These are phyloP conservation scores for Hemistola chrysoprasaria DNA, from an alignment of 2,888 invertebrate genomes.

Conservation along the genomic window DNA sequence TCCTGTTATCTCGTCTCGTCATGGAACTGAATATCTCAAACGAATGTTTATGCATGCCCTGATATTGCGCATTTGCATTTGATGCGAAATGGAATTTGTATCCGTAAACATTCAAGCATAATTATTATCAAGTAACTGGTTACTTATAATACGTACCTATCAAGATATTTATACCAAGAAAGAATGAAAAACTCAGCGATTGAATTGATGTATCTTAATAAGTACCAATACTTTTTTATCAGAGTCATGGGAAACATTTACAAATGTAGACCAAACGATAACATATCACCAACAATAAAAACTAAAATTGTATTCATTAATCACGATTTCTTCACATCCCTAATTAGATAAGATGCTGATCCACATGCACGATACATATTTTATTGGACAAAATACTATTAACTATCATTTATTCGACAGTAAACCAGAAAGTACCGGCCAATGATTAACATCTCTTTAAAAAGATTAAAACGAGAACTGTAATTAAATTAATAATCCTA, in stretches of 20 bases:
- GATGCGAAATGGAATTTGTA: conserved; percentile 12
- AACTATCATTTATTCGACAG: conserved; percentile 33
- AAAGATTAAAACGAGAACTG: conserved; percentile 29
- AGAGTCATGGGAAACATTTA: not conserved
- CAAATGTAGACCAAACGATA: not conserved
- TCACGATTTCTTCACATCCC: conserved; percentile 17
- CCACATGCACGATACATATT: conserved; percentile 24
- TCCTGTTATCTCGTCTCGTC: conserved; percentile 4
- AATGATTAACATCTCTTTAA: conserved; percentile 40
- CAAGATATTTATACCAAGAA: no score
- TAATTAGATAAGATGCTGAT: conserved; percentile 26
- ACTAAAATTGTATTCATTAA: conserved; percentile 14
- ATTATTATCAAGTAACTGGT: no score
- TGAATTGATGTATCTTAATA: no score
- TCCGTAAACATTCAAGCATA: conserved; percentile 1
- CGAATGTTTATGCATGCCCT: conserved; percentile 13
- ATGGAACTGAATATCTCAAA: conserved; percentile 3
- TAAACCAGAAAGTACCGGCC: conserved; percentile 28
- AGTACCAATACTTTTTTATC: no score
- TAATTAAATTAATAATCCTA: conserved; percentile 66
- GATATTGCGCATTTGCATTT: conserved; percentile 21
- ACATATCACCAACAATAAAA: conserved; percentile 5
- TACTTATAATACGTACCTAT: no score
- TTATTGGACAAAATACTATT: conserved; percentile 23
- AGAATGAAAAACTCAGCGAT: no score